Base-by-base conservation (phyloP, 2,888 invertebrate species). In the Melipona bicolor region DNA sequence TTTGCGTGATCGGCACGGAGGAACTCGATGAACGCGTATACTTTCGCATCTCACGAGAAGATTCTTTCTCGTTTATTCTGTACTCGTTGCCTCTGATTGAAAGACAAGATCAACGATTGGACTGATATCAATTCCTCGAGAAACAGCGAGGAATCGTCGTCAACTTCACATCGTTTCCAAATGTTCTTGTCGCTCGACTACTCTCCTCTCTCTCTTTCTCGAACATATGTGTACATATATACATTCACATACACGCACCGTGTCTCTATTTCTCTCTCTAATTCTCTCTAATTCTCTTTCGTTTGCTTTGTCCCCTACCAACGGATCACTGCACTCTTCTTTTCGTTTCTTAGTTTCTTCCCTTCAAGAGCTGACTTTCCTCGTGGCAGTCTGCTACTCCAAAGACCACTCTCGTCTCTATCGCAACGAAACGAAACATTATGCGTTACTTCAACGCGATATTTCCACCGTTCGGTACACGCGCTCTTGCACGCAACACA, bases 401-500 rank as follows among this genome's bases (percentile, higher is more conserved):
- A 52, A 74, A n/a, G 43, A 50, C 6, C 50, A 24, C 52, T 49
- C 70, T 61, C 81, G 69, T 80, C 50, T 43, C 59, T 67, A 50
- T 69, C 21, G 32, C n/a, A n/a, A 24, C 27, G 50, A 56, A 52
- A 69, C 61, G 43, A 62, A 54, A 73, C 78, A 74, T 77, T 32
- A 19, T 24, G 61, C 27, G 81, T 65, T 24, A 24, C 24, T 0
- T 54, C 50, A 15, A 21, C 49, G 27, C 24, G 50, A 49, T 79
- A 43, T 74, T 36, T 27, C 15, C 79, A 36, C 56, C 32, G 49
- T 67, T 69, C 74, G 17, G 5, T 62, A 62, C 75, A 61, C 81
- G 68, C 68, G 62, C 36, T 27, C 64, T 52, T 43, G 13, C 69
- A 56, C 49, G 49, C 62, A 75, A 75, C 81, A 56, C 27, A 75